Evolutionary conservation across 2,888 invertebrate species (phyloP).

Genomic region (Blera fallax): DNA sequence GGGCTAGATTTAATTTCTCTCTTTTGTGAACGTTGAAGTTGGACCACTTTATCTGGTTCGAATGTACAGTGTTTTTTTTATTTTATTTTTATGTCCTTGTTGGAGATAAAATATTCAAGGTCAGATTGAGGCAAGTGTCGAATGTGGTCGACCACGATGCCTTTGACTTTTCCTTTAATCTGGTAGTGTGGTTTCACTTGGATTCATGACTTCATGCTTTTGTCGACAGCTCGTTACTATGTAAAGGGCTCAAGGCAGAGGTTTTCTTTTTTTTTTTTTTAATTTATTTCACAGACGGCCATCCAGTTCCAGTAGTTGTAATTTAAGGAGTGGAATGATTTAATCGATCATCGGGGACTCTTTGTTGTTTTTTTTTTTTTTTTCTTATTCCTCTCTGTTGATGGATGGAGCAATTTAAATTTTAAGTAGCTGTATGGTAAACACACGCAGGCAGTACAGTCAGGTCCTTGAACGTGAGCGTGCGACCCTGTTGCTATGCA

Average conservation of each 20-base stretch:
- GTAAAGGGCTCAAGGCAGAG: background rate
- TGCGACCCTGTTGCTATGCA: too few species aligned
- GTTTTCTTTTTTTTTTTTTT: too few species aligned
- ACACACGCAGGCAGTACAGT: background rate
- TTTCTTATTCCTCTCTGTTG: background rate
- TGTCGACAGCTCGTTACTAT: background rate
- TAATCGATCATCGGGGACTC: background rate
- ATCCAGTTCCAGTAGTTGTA: background rate
- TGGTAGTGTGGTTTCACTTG: background rate
- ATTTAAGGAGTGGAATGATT: background rate
- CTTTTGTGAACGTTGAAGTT: background rate
- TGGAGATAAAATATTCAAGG: slow-evolving; percentile 24
- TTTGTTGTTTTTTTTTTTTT: background rate
- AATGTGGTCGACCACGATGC: background rate
- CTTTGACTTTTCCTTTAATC: background rate
- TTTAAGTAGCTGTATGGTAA: background rate
- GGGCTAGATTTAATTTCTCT: slow-evolving; percentile 8
- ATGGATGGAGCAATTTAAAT: background rate
- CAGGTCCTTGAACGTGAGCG: background rate
- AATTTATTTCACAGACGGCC: background rate
- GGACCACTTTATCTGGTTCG: background rate
- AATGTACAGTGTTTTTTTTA: too few species aligned
- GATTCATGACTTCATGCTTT: background rate
- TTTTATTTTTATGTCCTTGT: background rate
- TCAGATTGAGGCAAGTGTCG: background rate